Evolutionary conservation across 2,113 vertebrate genomes (phyloP).

Genomic region (Oriolus oriolus): DNA sequence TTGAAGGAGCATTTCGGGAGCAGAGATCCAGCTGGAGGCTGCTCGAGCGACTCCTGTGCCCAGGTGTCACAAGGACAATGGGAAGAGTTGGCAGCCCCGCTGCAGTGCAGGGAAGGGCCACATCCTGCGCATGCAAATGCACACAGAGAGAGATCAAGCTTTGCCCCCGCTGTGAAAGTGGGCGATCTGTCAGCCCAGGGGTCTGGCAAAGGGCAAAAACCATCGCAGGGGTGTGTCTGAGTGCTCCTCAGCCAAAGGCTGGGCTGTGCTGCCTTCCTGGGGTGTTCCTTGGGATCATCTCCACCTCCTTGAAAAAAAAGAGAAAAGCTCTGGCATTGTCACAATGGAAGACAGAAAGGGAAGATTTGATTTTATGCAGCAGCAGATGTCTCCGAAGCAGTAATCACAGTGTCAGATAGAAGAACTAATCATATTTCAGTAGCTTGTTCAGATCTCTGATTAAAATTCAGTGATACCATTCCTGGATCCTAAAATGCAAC

Average conservation of each 20-base stretch:
- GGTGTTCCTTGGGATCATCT: not conserved
- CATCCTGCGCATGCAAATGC: not conserved
- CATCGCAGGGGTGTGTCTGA: not conserved
- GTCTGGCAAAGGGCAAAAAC: not conserved
- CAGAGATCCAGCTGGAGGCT: not conserved
- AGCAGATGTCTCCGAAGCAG: slow-evolving; percentile 68
- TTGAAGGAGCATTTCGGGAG: not conserved
- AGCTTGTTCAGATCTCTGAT: slow-evolving; percentile 60
- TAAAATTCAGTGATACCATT: slow-evolving; percentile 64
- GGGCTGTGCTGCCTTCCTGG: not conserved
- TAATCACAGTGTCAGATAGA: slow-evolving; percentile 65
- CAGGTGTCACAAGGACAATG: slow-evolving; percentile 22
- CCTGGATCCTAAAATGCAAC: slow-evolving; percentile 56
- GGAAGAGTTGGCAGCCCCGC: not conserved
- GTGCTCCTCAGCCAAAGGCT: not conserved
- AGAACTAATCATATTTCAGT: slow-evolving; percentile 70
- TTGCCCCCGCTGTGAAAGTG: not conserved
- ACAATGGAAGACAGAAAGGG: slow-evolving; percentile 29
- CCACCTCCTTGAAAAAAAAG: not conserved
- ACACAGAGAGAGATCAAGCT: not conserved
- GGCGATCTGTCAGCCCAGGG: not conserved
- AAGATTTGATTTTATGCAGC: slow-evolving; percentile 63
- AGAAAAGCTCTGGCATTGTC: not conserved
- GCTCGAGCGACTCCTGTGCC: not conserved
- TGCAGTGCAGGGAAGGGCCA: not conserved